Base-by-base conservation (phyloP, 2,113 vertebrate genomes). In the Uropsilus gracilis region DNA sequence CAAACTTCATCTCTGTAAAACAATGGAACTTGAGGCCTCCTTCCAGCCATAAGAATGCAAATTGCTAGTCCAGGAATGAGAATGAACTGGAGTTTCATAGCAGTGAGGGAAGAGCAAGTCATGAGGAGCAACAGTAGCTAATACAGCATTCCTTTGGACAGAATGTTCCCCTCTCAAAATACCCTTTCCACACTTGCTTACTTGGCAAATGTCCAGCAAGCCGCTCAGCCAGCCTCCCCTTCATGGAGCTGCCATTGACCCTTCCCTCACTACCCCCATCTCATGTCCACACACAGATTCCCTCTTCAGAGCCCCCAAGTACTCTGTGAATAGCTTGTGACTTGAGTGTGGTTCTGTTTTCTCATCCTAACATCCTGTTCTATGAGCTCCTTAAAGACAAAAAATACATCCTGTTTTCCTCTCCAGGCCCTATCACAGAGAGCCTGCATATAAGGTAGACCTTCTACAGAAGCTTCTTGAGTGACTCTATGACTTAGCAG, bases 91-190 rank as follows among this genome's bases (percentile, higher is more conserved):
- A 87, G 53, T 78, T 91, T 75, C 91, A 69, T 5, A 66, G 53
- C 69, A 34, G 37, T 37, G 48, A 73, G n/a, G 42, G n/a, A 94
- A 53, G 87, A 59, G 37, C 28, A 28, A 44, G 71, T 76, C 30
- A 22, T 3, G 42, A 75, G 90, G 17, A 48, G 46, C 68, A 80
- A 42, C 53, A 66, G 6, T 61, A 86, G 59, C 80, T 39, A 64
- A 84, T 48, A 61, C 83, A 55, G 24, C 89, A 89, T 93, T 89
- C 80, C 86, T 94, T 86, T 55, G 69, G 66, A 94, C 37, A 91
- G 89, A 95, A 95, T 83, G 71, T 91, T 78, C 80, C 80, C 71
- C 68, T 96, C 89, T 77, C 72, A 91, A 97, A 96, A 95, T 91
- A 95, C 71, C 91, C 64, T 66, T 77, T 91, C 61, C 63, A 81